phyloP scores from a whole-genome alignment of 2,113 vertebrate species.

The Pipra filicauda region DNA sequence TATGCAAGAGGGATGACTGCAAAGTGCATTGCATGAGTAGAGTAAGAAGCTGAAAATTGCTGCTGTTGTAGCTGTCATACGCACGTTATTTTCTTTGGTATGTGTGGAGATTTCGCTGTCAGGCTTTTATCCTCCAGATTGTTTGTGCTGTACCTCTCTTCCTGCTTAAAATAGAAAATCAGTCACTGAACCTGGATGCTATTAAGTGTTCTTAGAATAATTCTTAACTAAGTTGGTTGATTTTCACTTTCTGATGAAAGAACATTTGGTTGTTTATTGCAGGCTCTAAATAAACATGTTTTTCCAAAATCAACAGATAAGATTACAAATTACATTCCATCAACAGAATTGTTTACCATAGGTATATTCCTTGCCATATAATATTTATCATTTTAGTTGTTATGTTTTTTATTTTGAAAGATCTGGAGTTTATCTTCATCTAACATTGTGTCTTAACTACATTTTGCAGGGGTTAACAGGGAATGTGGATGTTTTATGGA shows the following conservation, averaged over 20 bases:
- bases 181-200: slow-evolving; percentile 34
- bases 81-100: slow-evolving; percentile 65
- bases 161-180: slow-evolving; percentile 57
- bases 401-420: neutral
- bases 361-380: neutral
- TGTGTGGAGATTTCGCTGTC: slow-evolving; percentile 68
- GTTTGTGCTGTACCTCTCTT: slow-evolving; percentile 54
- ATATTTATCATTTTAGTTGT: neutral
- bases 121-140: slow-evolving; percentile 62
- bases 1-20: slow-evolving; percentile 72
- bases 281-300: slow-evolving; percentile 25
- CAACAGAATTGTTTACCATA: neutral
- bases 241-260: slow-evolving; percentile 54
- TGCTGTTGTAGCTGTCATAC: slow-evolving; percentile 75
- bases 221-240: slow-evolving; percentile 63
- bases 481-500: neutral
- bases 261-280: slow-evolving; percentile 55
- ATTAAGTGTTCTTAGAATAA: slow-evolving; percentile 64
- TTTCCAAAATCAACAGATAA: neutral
- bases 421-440: neutral
- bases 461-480: neutral
- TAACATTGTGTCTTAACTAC: neutral
- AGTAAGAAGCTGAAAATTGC: slow-evolving; percentile 73
- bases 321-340: neutral
- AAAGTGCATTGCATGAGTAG: slow-evolving; percentile 52